phyloP scores from a whole-genome alignment of 2,888 invertebrate species.

The Blera fallax region DNA sequence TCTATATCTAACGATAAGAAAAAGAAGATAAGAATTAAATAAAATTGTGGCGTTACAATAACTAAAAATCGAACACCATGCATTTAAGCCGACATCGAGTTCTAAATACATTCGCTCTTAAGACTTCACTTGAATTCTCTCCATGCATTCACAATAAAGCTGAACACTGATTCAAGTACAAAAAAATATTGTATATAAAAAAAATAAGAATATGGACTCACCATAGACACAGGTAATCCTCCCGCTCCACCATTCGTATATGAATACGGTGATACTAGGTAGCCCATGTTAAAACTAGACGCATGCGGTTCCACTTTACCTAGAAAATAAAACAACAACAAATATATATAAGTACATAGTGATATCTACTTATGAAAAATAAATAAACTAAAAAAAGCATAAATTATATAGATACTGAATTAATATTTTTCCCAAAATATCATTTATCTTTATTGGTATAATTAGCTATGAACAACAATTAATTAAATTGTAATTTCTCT shows the following conservation, averaged over 20 bases:
- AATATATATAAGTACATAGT: too few relatives aligned
- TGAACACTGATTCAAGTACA: neutral
- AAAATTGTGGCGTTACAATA: too few relatives aligned
- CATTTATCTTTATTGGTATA: conserved; percentile 4
- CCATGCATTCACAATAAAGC: neutral
- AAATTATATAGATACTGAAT: neutral
- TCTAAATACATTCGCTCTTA: too few relatives aligned
- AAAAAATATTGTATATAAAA: neutral
- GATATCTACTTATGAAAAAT: too few relatives aligned
- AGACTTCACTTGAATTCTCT: neutral
- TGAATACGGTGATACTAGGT: conserved; percentile 94
- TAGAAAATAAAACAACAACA: conserved; percentile 32
- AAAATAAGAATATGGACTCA: too few relatives aligned
- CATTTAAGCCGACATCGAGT: too few relatives aligned
- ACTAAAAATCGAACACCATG: too few relatives aligned
- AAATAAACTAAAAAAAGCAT: neutral
- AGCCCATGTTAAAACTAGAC: conserved; percentile 92
- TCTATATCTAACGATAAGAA: too few relatives aligned
- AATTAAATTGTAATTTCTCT: neutral
- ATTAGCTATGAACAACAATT: conserved; percentile 2
- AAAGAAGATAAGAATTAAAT: too few relatives aligned
- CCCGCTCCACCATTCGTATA: conserved; percentile 94
- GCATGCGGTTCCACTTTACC: conserved; percentile 80
- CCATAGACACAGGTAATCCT: conserved; percentile 94
- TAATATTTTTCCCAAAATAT: conserved; percentile 6